A percentile compares a stretch with the other conserved stretches of the same genome.
phyloP scores from a whole-genome alignment of 2,888 invertebrate genomes.

The Parascotia fuliginaria region DNA sequence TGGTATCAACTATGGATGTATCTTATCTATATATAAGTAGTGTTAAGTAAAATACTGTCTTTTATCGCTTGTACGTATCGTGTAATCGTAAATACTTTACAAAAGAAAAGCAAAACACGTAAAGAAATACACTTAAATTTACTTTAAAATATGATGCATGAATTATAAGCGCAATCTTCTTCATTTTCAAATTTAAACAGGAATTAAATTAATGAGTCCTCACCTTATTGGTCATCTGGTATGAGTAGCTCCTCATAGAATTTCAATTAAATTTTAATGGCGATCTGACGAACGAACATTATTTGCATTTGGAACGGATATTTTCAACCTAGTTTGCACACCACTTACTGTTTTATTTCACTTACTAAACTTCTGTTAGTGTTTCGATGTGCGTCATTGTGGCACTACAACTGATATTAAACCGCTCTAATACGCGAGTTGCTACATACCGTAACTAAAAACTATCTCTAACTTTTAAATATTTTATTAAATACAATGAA shows the following conservation, averaged over 20 bases:
- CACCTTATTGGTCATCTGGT: slow-evolving; percentile 6
- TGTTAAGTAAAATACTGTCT: no score
- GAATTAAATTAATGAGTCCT: slow-evolving; percentile 12
- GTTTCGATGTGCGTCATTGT: neutral
- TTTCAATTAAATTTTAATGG: slow-evolving; percentile 31
- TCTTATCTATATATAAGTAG: no score
- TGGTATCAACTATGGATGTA: slow-evolving; percentile 1
- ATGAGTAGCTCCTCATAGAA: slow-evolving; percentile 21
- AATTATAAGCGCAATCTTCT: no score
- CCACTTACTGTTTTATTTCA: neutral
- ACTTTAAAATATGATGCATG: no score
- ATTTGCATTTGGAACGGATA: slow-evolving; percentile 31
- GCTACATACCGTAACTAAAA: neutral
- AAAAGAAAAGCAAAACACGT: no score
- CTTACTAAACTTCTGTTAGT: slow-evolving; percentile 6
- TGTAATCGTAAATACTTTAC: no score
- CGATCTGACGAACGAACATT: slow-evolving; percentile 11
- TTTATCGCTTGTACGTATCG: no score
- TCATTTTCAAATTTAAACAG: slow-evolving; percentile 14
- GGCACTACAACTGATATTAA: neutral
- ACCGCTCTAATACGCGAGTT: neutral
- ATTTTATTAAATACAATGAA: slow-evolving; percentile 4
- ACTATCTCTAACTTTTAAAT: neutral
- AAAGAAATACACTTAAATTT: no score
- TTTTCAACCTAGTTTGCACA: slow-evolving; percentile 13